Base-by-base conservation (phyloP, 2,797 vertebrate species). In the Protonibea diacanthus region DNA sequence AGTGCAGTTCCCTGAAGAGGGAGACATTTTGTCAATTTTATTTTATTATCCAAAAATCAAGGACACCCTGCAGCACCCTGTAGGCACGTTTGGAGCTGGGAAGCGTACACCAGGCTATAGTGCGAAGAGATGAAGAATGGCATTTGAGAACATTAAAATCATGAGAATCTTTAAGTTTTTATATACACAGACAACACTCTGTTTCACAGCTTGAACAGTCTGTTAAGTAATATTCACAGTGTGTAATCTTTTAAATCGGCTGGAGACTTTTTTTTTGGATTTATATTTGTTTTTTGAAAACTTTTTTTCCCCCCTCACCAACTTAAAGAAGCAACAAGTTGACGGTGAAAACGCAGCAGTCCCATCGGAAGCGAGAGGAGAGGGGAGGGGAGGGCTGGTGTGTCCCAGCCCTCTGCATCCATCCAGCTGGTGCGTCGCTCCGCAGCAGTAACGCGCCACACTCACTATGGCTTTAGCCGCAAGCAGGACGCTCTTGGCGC, bases 381-480 rank as follows among this genome's bases (percentile, higher is more conserved):
- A 91, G 88, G 92, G 59, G 82, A 75, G 86, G 82, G 90, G 79
- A 71, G 74, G 70, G 85, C 71, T 53, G 80, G 48, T 48, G 74
- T 27, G 75, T 91, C 84, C 84, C 90, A 89, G 86, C 85, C 88
- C 85, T 90, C 85, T 71, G 80, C 72, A 72, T 90, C 90, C 89
- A 89, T 90, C 90, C 89, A 89, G 93, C 90, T 91, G 92, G 66
- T 92, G 89, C 85, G 88, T 82, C 88, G 86, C 91, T 81, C 80
- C 78, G 62, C 88, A 83, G 83, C 87, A 89, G 78, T 40, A 81
- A 71, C 82, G 83, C 92, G 75, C 85, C 93, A 92, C 89, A 86
- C 70, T 91, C 90, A 92, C 91, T 71, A 96, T 96, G 95, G 90
- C 93, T 93, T 83, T 91, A 89, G 82, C 90, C 83, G 89, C 93